Conservation (phyloP, 2,888 invertebrate species). For the Heliothis peltigera region DNA sequence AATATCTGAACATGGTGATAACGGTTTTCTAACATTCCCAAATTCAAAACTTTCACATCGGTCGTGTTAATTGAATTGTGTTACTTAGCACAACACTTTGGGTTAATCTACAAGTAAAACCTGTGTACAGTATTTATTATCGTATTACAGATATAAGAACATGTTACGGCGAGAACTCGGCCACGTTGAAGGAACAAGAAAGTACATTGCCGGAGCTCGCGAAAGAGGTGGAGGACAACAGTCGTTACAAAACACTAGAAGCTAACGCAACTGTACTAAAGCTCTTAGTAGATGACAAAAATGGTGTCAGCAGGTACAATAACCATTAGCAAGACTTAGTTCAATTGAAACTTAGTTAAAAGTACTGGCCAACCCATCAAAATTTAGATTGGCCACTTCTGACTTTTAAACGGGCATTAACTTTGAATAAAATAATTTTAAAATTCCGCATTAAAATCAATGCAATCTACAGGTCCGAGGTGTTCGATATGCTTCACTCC, state of each 20-base stretch:
- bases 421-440: no score
- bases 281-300: constrained; percentile 83
- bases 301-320: constrained; percentile 83
- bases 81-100: constrained; percentile 40
- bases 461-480: constrained; percentile 77
- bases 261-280: constrained; percentile 86
- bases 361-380: neutral
- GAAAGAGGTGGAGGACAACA: constrained; percentile 86
- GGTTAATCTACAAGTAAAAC: constrained; percentile 43
- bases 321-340: neutral
- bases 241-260: constrained; percentile 86
- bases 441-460: no score
- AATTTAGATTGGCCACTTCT: no score
- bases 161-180: constrained; percentile 67
- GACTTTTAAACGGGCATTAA: no score
- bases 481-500: constrained; percentile 88
- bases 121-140: constrained; percentile 28
- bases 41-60: constrained; percentile 64
- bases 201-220: constrained; percentile 75
- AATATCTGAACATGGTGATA: constrained; percentile 65
- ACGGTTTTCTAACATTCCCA: constrained; percentile 64
- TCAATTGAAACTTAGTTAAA: no score
- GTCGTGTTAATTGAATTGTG: constrained; percentile 59
- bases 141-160: constrained; percentile 70
- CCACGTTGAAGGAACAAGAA: constrained; percentile 65